Evolutionary conservation across 2,113 vertebrate genomes (phyloP), one percentile per base, ranked within the genome.

Genomic region (Cichladusa arquata): DNA sequence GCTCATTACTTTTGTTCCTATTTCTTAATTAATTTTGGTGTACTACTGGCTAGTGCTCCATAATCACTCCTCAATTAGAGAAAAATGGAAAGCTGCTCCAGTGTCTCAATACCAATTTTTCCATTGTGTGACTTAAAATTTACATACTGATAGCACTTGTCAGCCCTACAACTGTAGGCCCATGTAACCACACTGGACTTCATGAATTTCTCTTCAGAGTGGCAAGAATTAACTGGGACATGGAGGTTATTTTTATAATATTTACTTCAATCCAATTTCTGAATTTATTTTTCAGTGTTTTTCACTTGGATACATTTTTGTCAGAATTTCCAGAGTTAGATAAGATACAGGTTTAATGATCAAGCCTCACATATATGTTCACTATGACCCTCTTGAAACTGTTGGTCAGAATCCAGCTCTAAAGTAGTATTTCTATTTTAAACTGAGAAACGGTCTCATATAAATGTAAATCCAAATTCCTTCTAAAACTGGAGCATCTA

Each of bases 121-220:
- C 19, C 16, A 5, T 14, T 42, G 13, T 0, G 0, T 45, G 25
- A 23, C 15, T 70, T n/a, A 22, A 57, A 16, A 15, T 44, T 26
- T 5, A 1, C 1, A 0, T 61, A 22, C 14, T 42, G 22, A 5
- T 10, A 58, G n/a, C 6, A 12, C 22, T 66, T 56, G 10, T 65
- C 19, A 74, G 23, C 20, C 11, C 14, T 40, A 8, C 1, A 1
- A 10, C n/a, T 12, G 6, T 20, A 24, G 8, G 65, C 33, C 40
- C 19, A 6, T 13, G 19, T 54, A 54, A 13, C 56, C 44, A n/a
- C 44, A 40, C 22, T n/a, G 31, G 17, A 44, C 36, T 76, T 57
- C 62, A 56, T 11, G 7, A 62, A 38, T 19, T 83, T 8, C 28
- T 73, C 2, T 66, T 11, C 10, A 56, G 17, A 62, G 29, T 34